Percentiles rank a stretch among this genome's conserved stretches.
phyloP scores from a whole-genome alignment of 2,888 invertebrate species.

The Ormyrus rosae region DNA sequence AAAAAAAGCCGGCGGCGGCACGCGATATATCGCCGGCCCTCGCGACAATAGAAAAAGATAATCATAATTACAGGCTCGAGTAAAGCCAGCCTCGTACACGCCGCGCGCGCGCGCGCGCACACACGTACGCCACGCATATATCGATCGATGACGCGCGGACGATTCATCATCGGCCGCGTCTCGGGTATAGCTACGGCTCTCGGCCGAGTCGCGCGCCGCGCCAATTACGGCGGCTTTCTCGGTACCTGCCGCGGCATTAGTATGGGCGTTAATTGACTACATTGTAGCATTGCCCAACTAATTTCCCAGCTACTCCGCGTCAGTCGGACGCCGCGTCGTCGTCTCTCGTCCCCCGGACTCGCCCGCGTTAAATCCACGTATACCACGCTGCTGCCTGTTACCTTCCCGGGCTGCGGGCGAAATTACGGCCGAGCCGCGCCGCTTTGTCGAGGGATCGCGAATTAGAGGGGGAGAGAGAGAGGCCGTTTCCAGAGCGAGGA shows the following conservation, averaged over 20 bases:
- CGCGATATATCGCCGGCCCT: no score
- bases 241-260: conserved; percentile 21
- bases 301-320: conserved; percentile 21
- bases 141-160: neutral
- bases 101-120: no score
- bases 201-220: conserved; percentile 10
- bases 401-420: no score
- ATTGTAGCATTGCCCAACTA: conserved; percentile 48
- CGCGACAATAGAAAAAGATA: neutral
- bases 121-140: no score
- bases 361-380: no score
- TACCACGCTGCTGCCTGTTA: no score
- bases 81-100: no score
- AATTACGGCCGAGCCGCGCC: no score
- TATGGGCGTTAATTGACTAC: conserved; percentile 51
- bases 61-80: neutral
- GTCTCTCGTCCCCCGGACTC: no score
- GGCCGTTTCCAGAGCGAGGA: no score
- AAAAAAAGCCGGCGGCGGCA: neutral
- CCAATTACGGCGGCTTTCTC: conserved; percentile 28
- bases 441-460: no score
- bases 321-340: neutral
- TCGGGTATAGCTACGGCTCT: neutral
- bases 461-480: no score
- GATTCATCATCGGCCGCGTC: conserved; percentile 10